A percentile compares a stretch with the other conserved stretches of the same genome.
These are phyloP conservation scores for Gymnoscelis rufifasciata DNA, from an alignment of 2,888 invertebrate species.

Conservation along the genomic window DNA sequence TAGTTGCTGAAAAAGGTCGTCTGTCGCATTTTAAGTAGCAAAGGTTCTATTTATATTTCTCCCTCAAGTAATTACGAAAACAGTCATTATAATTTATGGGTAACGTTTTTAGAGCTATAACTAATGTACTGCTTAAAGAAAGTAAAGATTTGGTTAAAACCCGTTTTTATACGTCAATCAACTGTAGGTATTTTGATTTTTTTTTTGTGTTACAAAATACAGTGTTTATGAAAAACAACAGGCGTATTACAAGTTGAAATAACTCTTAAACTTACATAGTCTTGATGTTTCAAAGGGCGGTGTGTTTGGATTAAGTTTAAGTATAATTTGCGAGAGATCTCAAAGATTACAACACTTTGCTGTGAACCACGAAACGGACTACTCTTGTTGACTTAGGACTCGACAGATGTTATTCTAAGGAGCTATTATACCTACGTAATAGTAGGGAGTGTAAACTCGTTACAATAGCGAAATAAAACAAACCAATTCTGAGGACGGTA, in stretches of 20 bases:
- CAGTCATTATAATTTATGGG: not conserved
- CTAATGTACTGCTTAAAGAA: too few species aligned
- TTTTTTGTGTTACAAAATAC: too few species aligned
- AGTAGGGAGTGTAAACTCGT: conserved; percentile 20
- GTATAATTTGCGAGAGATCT: conserved; percentile 69
- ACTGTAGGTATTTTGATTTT: too few species aligned
- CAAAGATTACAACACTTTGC: conserved; percentile 66
- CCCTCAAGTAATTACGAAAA: not conserved
- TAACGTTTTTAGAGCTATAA: too few species aligned
- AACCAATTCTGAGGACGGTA: too few species aligned
- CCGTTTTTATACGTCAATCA: too few species aligned
- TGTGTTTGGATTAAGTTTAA: conserved; percentile 65
- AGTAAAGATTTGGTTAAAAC: too few species aligned
- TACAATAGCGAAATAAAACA: too few species aligned
- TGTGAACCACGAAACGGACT: conserved; percentile 49
- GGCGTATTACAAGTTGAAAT: not conserved
- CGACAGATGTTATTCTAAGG: conserved; percentile 55
- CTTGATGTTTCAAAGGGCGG: conserved; percentile 29
- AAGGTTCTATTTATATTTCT: not conserved
- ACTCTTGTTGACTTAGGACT: conserved; percentile 70
- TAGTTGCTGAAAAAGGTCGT: conserved; percentile 3
- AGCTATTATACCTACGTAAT: conserved; percentile 40
- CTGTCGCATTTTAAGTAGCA: not conserved
- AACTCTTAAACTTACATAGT: conserved; percentile 17
- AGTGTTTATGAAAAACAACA: not conserved